Conservation (phyloP, 2,888 invertebrate species). For the Nephrotoma appendiculata region DNA sequence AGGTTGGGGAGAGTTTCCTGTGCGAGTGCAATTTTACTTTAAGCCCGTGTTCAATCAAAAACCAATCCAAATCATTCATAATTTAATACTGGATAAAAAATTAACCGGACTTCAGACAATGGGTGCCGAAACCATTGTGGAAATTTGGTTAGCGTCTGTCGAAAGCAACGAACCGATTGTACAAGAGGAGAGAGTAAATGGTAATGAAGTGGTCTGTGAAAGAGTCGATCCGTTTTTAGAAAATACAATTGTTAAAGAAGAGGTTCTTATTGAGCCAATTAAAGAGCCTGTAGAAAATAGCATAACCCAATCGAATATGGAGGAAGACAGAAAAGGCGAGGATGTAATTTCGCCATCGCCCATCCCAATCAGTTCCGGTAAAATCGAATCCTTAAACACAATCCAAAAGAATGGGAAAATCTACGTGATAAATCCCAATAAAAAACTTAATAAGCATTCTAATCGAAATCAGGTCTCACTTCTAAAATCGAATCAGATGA, state of each 20-base stretch:
- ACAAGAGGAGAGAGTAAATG: background rate
- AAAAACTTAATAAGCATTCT: slow-evolving; percentile 25
- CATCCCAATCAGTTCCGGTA: slow-evolving; percentile 1
- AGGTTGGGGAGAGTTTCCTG: slow-evolving; percentile 89
- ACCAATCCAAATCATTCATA: slow-evolving; percentile 64
- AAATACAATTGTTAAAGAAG: slow-evolving; percentile 17
- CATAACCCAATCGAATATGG: background rate
- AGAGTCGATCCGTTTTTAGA: background rate
- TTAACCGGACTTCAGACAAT: slow-evolving; percentile 73
- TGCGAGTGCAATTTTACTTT: slow-evolving; percentile 68
- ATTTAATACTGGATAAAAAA: slow-evolving; percentile 64
- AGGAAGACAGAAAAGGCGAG: background rate
- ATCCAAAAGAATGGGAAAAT: slow-evolving; percentile 27
- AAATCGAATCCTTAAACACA: slow-evolving; percentile 17
- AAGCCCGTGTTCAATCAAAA: slow-evolving; percentile 52
- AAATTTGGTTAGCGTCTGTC: slow-evolving; percentile 49
- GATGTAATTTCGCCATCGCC: background rate
- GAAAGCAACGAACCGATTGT: background rate
- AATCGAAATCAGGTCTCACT: slow-evolving; percentile 25
- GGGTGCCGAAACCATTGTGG: slow-evolving; percentile 65
- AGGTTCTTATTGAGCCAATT: slow-evolving; percentile 13
- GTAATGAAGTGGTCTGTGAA: background rate
- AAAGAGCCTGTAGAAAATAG: background rate
- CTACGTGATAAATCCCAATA: slow-evolving; percentile 28
- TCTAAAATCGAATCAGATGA: slow-evolving; percentile 21